These are phyloP conservation scores for Oncorhynchus clarkii DNA, from an alignment of 2,113 vertebrate genomes.

Conservation along the genomic window DNA sequence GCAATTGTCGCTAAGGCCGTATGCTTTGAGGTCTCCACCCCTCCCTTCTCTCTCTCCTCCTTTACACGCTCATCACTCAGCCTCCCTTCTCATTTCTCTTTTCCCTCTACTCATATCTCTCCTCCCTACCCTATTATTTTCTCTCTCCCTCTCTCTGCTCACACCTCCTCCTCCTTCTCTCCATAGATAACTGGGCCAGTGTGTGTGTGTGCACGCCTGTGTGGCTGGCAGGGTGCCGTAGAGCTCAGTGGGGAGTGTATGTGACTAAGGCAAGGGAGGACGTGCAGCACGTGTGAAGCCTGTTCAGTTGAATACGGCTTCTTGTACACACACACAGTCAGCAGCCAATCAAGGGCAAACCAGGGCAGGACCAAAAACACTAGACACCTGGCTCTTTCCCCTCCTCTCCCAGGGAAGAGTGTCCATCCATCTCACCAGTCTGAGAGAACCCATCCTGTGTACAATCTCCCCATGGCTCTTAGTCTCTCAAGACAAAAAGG, in stretches of 20 bases:
- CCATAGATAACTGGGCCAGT: conserved; percentile 49
- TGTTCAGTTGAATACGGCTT: conserved; percentile 37
- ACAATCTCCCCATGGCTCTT: no score
- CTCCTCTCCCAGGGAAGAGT: no score
- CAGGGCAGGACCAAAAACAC: neutral
- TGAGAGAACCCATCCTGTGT: no score
- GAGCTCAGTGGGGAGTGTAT: conserved; percentile 56
- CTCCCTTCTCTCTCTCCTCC: neutral
- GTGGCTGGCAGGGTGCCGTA: conserved; percentile 65
- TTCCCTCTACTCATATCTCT: neutral
- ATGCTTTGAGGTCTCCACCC: neutral
- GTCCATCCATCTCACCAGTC: no score
- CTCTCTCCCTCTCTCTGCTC: conserved; percentile 11
- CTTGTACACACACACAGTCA: neutral
- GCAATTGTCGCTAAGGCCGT: neutral
- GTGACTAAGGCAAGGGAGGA: conserved; percentile 51
- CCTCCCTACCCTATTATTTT: conserved; percentile 30
- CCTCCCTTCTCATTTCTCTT: conserved; percentile 6
- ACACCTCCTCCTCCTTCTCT: conserved; percentile 8
- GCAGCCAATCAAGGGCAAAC: neutral
- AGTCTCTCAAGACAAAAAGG: no score
- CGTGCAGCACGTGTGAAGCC: conserved; percentile 56
- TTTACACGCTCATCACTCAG: neutral
- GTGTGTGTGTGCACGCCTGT: conserved; percentile 62
- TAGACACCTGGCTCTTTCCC: no score